Evolutionary conservation across 2,888 invertebrate species (phyloP), one percentile per base, ranked within the genome.

Genomic region (Lasioglossum villosulum): DNA sequence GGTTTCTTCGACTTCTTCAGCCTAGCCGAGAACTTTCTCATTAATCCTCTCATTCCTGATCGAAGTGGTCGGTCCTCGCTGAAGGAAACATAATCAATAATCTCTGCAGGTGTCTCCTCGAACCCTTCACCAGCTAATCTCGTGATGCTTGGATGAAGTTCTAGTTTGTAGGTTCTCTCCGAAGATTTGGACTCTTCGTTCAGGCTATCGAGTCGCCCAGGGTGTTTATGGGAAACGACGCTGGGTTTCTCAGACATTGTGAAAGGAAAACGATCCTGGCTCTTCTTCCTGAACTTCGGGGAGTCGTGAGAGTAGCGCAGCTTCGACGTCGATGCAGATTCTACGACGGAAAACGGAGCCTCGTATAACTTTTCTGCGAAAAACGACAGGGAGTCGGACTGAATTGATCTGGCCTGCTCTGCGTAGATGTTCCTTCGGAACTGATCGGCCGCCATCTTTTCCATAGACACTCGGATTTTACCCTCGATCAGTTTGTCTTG

Each of bases 181-280:
- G 56, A 30, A 0, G 84, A 76, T n/a, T 63, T 80, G 2, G 73
- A 56, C 34, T 70, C 71, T 12, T 82, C 72, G 48, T 84, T 30
- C 48, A 68, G 6, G 23, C 73, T 77, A 39, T 56, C 56, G 10
- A 27, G 34, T 12, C 74, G 56, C 5, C 71, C 56, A n/a, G 73
- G 23, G 19, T 68, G 42, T 39, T 89, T 82, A 59, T 77, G 83
- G 0, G 90, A 90, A 10, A 89, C 81, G 16, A 68, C 80, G 66
- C 84, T 88, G 4, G 84, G 83, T 42, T 86, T 89, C 77, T 92
- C 91, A 0, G 91, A 92, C 39, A 93, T 93, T 45, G 94, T 93
- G 76, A 92, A 93, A 0, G 93, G 92, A 72, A 91, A 93, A 68
- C 92, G 92, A 66, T 94, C 93, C 27, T 91, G 93, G 39, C 90